phyloP scores from a whole-genome alignment of 2,797 vertebrate genomes.

The Podargus strigoides region DNA sequence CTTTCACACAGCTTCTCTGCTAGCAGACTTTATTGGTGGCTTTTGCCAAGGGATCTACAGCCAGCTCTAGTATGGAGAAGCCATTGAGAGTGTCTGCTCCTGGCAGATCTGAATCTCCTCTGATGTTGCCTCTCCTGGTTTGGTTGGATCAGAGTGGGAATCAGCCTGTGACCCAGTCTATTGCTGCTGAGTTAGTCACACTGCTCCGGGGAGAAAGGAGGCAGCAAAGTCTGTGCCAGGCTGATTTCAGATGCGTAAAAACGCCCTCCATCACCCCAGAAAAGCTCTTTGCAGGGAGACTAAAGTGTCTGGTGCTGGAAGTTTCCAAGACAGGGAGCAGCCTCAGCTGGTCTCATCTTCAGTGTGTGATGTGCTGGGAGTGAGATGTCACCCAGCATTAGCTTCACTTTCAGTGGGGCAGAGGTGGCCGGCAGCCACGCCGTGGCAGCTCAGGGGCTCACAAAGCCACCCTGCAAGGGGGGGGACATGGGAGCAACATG shows the following conservation, averaged over 20 bases:
- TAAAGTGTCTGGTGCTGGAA: slow-evolving; percentile 25
- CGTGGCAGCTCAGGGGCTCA: neutral
- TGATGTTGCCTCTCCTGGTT: neutral
- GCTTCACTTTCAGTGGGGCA: neutral
- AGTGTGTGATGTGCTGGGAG: neutral
- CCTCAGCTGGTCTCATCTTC: slow-evolving; percentile 35
- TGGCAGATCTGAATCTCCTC: neutral
- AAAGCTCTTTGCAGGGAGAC: neutral
- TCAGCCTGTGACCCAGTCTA: neutral
- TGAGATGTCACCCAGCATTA: slow-evolving; percentile 50
- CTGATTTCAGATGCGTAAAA: neutral
- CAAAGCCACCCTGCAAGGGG: neutral
- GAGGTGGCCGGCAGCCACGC: neutral
- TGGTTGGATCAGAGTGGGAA: neutral
- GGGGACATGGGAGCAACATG: neutral
- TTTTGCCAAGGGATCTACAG: neutral
- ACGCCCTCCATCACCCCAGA: neutral
- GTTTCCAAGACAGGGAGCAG: slow-evolving; percentile 6
- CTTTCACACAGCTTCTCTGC: neutral
- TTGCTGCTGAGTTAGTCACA: neutral
- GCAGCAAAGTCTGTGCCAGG: neutral
- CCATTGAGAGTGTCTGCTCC: neutral
- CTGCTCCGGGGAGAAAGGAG: neutral
- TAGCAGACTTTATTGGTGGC: neutral
- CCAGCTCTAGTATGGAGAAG: neutral